Base-by-base conservation (phyloP, 2,797 vertebrate genomes). In the Holocentrus rufus region DNA sequence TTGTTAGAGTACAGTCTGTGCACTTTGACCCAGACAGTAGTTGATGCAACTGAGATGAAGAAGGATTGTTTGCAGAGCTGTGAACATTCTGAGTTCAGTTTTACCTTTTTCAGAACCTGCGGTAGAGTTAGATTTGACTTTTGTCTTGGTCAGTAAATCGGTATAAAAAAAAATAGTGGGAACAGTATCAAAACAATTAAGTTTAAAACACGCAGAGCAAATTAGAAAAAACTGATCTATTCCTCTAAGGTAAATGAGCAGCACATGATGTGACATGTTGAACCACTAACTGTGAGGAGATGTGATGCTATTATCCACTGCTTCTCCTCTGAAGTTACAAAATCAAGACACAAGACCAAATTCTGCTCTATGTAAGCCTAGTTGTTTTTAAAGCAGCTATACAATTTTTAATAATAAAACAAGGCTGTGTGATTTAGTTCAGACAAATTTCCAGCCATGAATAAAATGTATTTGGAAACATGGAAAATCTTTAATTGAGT, bases 1-100 rank as follows among this genome's bases (percentile, higher is more conserved):
- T 44, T 44, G 14, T 1, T 4, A 15, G 42, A 15, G 42, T 44
- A 1, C 10, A 14, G 60, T 76, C 20, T 68, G 47, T 75, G 25
- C 17, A 56, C 3, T 73, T 61, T 78, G 20, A 55, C 25, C 15
- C 49, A 31, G 23, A 72, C 5, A 64, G 14, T 36, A 25, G 7
- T 42, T 49, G 20, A 49, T 44, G 8, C 17, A 9, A 17, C 8
- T 14, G n/a, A 34, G 54, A 7, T 25, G 14, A 23, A 46, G 2
- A 30, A 6, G 31, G 5, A 34, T 9, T 14, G n/a, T 46, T 58
- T 17, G n/a, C 4, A 68, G 36, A 39, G 9, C 11, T 39, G 36
- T 13, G 36, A 13, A 39, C 36, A 39, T 39, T 17, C 14, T 3
- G 42, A 17, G 42, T 15, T 44, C 13, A 44, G 14, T 44, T 44